Base-by-base conservation (phyloP, 2,888 invertebrate genomes). In the Sesia bembeciformis region DNA sequence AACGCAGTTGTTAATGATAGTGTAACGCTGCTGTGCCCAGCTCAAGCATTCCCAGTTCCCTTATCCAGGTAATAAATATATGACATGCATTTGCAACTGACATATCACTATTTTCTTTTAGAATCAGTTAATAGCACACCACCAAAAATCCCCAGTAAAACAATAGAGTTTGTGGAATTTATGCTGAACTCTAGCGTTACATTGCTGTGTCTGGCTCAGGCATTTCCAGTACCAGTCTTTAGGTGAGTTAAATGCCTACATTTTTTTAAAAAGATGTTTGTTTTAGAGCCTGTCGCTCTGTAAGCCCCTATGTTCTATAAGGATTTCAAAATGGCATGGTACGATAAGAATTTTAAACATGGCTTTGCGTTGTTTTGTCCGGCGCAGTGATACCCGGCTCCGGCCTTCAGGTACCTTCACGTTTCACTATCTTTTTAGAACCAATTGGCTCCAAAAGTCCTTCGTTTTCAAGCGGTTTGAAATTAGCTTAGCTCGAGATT, bases 61-160 rank as follows among this genome's bases (percentile, higher is more conserved):
- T 75, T 85, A 57, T 93, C 90, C 85, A 93, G 92, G 93, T 93
- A 91, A 84, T 52, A 49, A 50, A 38, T 59, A 58, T 62, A 63
- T 63, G 58, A 58, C n/a, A n/a, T 68, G 40, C 8, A 39, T 52
- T 23, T 54, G n/a, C 23, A 23, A 23, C 23, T 23, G 23, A 23
- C 2, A 40, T 42, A 7, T 6, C 42, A 42, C 42, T n/a, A 69
- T 76, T 74, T 76, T 73, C 66, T 84, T 85, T 71, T 86, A 94
- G 94, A 94, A 66, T 93, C 94, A 55, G 91, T 94, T 64, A 93
- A 93, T 88, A 93, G 93, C 71, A 91, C 93, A 52, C 91, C 92
- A 63, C 94, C 94, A 54, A 93, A 92, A 83, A 91, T 94, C 58
- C 91, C 92, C 52, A 91, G 79, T 63, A 85, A 86, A 79, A 85